Evolutionary conservation across 2,797 vertebrate genomes (phyloP).

Genomic region (Sebastes kiyomatsui): DNA sequence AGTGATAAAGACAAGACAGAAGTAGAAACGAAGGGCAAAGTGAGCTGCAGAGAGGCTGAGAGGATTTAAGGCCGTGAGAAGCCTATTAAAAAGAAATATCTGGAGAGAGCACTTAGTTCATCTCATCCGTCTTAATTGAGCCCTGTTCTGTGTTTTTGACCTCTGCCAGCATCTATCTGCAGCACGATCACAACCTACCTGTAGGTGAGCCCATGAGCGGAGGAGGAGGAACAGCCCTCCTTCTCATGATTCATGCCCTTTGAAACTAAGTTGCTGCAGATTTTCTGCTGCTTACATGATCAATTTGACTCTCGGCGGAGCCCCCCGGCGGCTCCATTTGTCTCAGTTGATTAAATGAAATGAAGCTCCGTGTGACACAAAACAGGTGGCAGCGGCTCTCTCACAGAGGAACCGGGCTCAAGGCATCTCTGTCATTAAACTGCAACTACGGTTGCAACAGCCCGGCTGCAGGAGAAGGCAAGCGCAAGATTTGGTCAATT

Average conservation of each 20-base stretch:
- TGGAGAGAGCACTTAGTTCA: constrained; percentile 20
- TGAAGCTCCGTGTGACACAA: constrained; percentile 5
- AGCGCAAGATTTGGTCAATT: neutral
- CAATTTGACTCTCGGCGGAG: constrained; percentile 35
- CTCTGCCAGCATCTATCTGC: constrained; percentile 43
- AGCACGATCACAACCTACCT: constrained; percentile 19
- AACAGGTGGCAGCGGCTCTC: constrained; percentile 8
- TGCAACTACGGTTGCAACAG: neutral
- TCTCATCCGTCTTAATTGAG: constrained; percentile 38
- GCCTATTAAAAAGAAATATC: constrained; percentile 35
- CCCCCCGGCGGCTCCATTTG: constrained; percentile 29
- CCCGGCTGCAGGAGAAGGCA: neutral
- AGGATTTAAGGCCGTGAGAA: constrained; percentile 6
- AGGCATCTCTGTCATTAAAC: neutral
- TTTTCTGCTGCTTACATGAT: constrained; percentile 50
- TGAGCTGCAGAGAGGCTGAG: neutral
- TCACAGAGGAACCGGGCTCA: neutral
- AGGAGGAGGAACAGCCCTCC: neutral
- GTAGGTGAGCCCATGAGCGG: neutral
- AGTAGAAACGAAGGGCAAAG: constrained; percentile 2
- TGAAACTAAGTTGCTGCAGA: constrained; percentile 37
- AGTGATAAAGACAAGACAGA: neutral
- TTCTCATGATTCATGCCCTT: constrained; percentile 40
- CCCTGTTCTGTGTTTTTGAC: constrained; percentile 15
- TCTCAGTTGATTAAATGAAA: constrained; percentile 45